Base-by-base conservation (phyloP, 2,888 invertebrate species). In the Homarus gammarus region DNA sequence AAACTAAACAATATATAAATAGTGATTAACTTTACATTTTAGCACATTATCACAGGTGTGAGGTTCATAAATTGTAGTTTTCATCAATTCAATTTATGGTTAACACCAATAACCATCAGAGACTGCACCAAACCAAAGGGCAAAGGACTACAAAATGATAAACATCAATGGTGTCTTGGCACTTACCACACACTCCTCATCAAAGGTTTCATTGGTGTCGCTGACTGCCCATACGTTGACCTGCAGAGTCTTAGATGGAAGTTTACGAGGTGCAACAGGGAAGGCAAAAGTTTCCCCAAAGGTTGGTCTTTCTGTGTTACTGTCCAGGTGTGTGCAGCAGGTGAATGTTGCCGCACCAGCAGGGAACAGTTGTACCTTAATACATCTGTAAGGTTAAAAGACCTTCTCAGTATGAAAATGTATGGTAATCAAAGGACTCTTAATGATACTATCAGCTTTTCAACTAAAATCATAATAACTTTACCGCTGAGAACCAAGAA, bases 201-300 rank as follows among this genome's bases (percentile, higher is more conserved):
- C 95, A 93, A 95, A 94, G 31, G 84, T 89, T 18, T 91, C 91
- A 38, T 81, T 82, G 33, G 84, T 85, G 38, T 95, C 95, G 75
- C 95, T 94, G 90, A 96, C 95, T 93, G 96, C 96, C 94, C 97
- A 97, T 61, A 98, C 96, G 93, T 97, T 97, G 91, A 99, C 96
- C 94, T 98, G 98, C 92, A 99, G 94, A 72, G 98, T 98, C 94
- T 98, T 98, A 56, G 97, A 96, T 89, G 96, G 96, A 92, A 97
- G 94, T 93, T 97, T 97, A 92, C 96, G 96, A 93, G 96, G 94
- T 93, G 96, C 95, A 93, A 97, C 96, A 93, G 96, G 95, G 94
- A 98, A 95, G 93, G 96, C 96, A 94, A 97, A 97, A 93, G 95
- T 96, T 94, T 97, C 97, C 87, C 96, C 96, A 93, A 97, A 97